These are phyloP conservation scores for Hoplias malabaricus DNA, from an alignment of 2,113 vertebrate genomes.

Conservation along the genomic window DNA sequence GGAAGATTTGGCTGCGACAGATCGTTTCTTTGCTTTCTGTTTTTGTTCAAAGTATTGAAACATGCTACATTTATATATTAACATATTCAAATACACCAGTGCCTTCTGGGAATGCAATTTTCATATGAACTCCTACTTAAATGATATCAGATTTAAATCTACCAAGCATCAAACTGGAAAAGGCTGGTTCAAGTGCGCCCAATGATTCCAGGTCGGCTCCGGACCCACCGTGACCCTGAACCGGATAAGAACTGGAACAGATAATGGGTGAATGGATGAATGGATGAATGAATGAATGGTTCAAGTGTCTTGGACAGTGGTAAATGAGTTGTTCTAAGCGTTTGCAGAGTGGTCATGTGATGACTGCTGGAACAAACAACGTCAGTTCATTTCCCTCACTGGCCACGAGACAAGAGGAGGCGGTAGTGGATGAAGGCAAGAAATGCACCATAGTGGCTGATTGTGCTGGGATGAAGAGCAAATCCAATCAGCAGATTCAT, in stretches of 20 bases:
- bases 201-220: too few species aligned
- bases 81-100: too few species aligned
- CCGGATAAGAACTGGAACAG: too few species aligned
- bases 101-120: not conserved
- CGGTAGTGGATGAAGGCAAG: not conserved
- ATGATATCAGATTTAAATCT: not conserved
- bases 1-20: not conserved
- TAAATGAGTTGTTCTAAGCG: not conserved
- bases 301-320: not conserved
- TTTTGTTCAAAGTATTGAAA: not conserved
- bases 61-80: too few species aligned
- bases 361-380: not conserved
- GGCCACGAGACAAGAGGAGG: not conserved
- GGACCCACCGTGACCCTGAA: too few species aligned
- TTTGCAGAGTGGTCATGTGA: conserved; percentile 12
- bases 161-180: not conserved
- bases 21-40: too few species aligned
- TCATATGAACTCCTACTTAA: not conserved
- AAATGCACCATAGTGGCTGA: conserved; percentile 22
- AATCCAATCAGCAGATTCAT: conserved; percentile 57
- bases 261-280: too few species aligned
- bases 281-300: too few species aligned
- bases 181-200: too few species aligned
- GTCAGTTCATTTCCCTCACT: conserved; percentile 1
- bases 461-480: conserved; percentile 55